Evolutionary conservation across 2,888 invertebrate genomes (phyloP).

Genomic region (Brenthis ino): DNA sequence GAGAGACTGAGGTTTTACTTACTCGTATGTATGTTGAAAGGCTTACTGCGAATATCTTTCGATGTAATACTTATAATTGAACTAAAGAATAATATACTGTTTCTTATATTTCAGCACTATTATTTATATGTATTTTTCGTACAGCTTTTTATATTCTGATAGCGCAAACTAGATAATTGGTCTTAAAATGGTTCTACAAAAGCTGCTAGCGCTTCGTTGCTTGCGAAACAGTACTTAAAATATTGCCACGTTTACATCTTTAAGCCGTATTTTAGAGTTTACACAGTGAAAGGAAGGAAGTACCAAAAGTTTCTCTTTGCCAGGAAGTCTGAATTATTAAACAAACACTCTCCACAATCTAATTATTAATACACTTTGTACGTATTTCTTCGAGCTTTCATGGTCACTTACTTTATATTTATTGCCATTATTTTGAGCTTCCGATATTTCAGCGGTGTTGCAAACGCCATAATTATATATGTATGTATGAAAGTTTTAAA

Average conservation of each 20-base stretch:
- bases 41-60: too few relatives aligned
- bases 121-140: too few relatives aligned
- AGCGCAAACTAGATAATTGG: background rate
- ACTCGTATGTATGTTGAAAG: too few relatives aligned
- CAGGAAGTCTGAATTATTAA: conserved; percentile 24
- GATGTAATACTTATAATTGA: too few relatives aligned
- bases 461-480: too few relatives aligned
- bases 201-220: background rate
- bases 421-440: too few relatives aligned
- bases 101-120: too few relatives aligned
- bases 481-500: too few relatives aligned
- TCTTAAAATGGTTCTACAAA: background rate
- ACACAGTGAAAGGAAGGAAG: conserved; percentile 15
- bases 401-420: background rate
- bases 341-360: conserved; percentile 17
- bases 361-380: conserved; percentile 15
- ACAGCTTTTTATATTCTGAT: too few relatives aligned
- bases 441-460: too few relatives aligned
- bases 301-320: conserved; percentile 21
- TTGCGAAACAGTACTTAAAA: conserved; percentile 5
- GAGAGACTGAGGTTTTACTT: too few relatives aligned
- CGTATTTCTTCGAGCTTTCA: background rate
- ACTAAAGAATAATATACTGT: too few relatives aligned
- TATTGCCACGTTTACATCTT: conserved; percentile 14
- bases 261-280: conserved; percentile 20